Evolutionary conservation across 1,140 invertebrate genomes (phyloP).

Genomic region (Octopus sinensis): DNA sequence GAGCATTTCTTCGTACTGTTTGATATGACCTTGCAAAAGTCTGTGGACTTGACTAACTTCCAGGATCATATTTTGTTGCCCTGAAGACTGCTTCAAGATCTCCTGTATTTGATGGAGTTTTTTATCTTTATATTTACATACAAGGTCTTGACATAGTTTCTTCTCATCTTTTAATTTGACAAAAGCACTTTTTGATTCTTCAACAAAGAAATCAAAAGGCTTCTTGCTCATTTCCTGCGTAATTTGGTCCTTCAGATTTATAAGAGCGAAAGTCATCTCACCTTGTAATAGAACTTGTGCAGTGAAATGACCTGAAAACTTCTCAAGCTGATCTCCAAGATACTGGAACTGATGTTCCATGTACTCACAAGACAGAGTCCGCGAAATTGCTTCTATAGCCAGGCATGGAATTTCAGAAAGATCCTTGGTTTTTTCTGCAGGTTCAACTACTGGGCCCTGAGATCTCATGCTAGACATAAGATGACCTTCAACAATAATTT

Average conservation of each 20-base stretch:
- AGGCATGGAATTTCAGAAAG: conserved; percentile 15
- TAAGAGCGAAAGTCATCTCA: conserved; percentile 46
- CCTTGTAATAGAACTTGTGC: conserved; percentile 43
- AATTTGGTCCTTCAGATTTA: conserved; percentile 39
- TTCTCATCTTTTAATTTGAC: conserved; percentile 8
- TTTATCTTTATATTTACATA: background rate
- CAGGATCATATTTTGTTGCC: background rate
- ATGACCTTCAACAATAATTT: conserved; percentile 46
- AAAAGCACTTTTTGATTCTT: background rate
- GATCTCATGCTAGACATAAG: conserved; percentile 28
- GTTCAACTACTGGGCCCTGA: background rate
- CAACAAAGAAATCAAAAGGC: background rate
- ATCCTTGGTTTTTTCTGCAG: background rate
- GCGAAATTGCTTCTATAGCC: conserved; percentile 43
- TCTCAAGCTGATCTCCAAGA: conserved; percentile 19
- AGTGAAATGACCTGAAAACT: conserved; percentile 41
- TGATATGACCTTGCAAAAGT: background rate
- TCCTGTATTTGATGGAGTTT: conserved; percentile 7
- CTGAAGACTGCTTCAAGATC: background rate
- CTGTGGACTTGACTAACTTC: conserved; percentile 6
- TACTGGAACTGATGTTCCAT: conserved; percentile 34
- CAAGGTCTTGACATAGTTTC: background rate
- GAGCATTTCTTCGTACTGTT: conserved; percentile 10
- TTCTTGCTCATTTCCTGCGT: background rate
- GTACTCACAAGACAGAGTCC: conserved; percentile 44